These are phyloP conservation scores for Dasypogon diadema DNA, from an alignment of 2,888 invertebrate species.

Conservation along the genomic window DNA sequence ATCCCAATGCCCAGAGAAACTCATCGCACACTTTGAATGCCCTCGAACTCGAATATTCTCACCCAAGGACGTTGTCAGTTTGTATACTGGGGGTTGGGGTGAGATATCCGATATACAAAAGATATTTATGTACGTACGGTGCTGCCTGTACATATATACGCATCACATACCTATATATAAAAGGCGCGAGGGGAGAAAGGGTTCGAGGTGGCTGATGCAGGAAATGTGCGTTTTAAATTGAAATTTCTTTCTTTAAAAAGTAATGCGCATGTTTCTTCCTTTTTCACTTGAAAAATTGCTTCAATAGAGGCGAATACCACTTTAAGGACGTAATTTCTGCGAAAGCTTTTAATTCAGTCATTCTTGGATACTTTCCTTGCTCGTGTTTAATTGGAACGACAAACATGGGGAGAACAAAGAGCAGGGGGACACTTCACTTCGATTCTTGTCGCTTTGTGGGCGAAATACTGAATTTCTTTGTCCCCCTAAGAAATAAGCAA, in stretches of 20 bases:
- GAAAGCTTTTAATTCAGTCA: constrained; percentile 27
- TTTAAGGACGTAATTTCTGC: constrained; percentile 19
- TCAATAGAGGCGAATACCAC: background rate
- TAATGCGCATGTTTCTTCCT: constrained; percentile 49
- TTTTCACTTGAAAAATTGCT: constrained; percentile 31
- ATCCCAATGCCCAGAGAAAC: constrained; percentile 30
- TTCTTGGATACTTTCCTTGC: background rate
- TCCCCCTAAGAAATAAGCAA: too few relatives aligned
- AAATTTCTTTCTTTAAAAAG: constrained; percentile 45
- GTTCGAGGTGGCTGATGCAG: constrained; percentile 33
- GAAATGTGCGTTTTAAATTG: constrained; percentile 49
- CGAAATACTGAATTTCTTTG: too few relatives aligned
- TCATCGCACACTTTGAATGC: constrained; percentile 47
- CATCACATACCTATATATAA: constrained; percentile 5
- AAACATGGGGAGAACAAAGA: background rate
- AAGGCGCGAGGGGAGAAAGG: constrained; percentile 36
- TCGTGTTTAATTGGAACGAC: background rate
- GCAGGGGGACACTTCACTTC: too few relatives aligned
- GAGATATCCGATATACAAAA: constrained; percentile 41
- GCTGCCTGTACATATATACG: background rate
- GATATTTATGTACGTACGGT: constrained; percentile 38
- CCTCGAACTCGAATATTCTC: constrained; percentile 49
- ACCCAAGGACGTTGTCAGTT: constrained; percentile 49
- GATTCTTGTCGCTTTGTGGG: too few relatives aligned
- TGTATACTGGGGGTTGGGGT: background rate